Conservation (phyloP, 2,113 vertebrate species). For the Apodemus speciosus region DNA sequence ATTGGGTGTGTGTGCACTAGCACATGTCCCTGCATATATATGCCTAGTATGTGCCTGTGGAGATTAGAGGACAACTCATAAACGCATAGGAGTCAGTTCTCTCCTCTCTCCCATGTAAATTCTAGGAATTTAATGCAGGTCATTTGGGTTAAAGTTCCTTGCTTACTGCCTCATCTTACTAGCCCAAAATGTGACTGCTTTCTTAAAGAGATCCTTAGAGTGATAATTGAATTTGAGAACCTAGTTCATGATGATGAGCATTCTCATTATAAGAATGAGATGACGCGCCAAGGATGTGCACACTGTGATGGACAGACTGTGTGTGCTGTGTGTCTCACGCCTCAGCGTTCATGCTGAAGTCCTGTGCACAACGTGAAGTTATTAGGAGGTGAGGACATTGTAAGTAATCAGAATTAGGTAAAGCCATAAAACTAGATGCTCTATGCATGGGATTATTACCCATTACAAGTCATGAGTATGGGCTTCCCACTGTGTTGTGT, state of each 20-base stretch:
- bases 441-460: not conserved
- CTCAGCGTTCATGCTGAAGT: not conserved
- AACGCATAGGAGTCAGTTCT: not conserved
- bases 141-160: not conserved
- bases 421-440: not conserved
- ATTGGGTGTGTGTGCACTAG: not conserved
- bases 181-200: not conserved
- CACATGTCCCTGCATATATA: not conserved
- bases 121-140: not conserved
- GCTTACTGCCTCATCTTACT: not conserved
- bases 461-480: not conserved
- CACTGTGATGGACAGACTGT: not conserved
- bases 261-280: not conserved
- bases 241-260: not conserved
- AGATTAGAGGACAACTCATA: not conserved
- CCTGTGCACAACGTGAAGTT: no score
- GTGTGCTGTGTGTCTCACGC: accelerated
- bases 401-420: not conserved
- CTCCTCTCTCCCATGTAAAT: not conserved
- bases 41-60: not conserved
- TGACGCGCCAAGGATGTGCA: not conserved
- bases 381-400: not conserved
- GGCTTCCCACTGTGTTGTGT: not conserved
- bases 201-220: not conserved
- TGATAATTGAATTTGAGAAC: not conserved